Conservation (phyloP, 2,113 vertebrate species). For the Colius striatus region DNA sequence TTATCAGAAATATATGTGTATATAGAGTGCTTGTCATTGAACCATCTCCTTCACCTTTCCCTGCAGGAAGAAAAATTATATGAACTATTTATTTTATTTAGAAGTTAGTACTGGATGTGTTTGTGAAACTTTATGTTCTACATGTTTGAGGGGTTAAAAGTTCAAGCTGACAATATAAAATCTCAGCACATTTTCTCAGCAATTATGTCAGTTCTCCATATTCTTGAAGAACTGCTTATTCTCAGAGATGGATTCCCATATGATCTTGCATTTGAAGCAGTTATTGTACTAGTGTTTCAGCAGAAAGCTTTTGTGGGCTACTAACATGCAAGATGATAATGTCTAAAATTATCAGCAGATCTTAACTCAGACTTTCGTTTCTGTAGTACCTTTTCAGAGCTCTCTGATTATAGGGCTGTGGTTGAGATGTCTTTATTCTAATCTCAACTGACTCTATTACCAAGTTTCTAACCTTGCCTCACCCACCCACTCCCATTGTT, state of each 20-base stretch:
- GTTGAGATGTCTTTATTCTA: neutral
- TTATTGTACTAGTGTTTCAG: neutral
- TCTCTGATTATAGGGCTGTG: neutral
- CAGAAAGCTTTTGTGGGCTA: neutral
- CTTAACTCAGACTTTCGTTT: neutral
- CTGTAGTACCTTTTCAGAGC: neutral
- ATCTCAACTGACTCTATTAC: neutral
- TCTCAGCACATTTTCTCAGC: neutral
- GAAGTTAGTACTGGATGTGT: neutral
- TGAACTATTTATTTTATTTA: neutral
- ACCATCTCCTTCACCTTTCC: neutral
- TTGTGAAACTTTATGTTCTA: neutral
- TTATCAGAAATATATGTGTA: neutral
- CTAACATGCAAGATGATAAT: neutral
- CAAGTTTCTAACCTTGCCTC: neutral
- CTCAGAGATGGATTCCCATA: neutral
- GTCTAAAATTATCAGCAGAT: neutral
- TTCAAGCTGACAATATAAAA: neutral
- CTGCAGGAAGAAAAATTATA: neutral
- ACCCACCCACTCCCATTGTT: neutral
- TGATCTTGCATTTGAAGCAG: neutral
- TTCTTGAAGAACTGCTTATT: conserved; percentile 4
- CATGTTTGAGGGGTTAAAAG: neutral
- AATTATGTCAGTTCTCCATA: neutral
- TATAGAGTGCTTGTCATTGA: neutral